Percentiles rank a stretch among this genome's conserved stretches.
Conservation (phyloP, 2,888 invertebrate species). For the Sminthurides aquaticus region DNA sequence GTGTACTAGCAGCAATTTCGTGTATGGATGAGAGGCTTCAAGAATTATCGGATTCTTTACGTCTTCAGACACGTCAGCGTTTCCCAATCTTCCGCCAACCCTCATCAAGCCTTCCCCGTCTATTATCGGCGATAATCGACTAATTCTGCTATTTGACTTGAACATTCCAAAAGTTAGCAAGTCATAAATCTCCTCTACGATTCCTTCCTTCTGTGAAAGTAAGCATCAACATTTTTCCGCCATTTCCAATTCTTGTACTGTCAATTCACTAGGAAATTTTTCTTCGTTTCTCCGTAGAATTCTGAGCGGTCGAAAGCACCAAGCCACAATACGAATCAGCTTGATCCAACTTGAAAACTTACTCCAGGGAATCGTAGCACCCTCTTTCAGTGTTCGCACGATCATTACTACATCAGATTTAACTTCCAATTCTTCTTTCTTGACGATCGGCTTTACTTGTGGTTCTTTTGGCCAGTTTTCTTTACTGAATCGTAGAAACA, state of each 20-base stretch:
- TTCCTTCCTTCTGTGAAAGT: too few species aligned
- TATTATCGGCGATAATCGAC: too few species aligned
- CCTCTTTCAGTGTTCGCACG: not conserved
- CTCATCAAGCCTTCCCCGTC: too few species aligned
- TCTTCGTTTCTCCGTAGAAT: not conserved
- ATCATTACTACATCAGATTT: not conserved
- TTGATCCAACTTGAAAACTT: not conserved
- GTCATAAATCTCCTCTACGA: too few species aligned
- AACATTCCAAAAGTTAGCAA: too few species aligned
- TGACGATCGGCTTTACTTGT: not conserved
- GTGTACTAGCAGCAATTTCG: not conserved
- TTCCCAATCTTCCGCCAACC: not conserved
- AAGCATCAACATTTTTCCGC: not conserved
- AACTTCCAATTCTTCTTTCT: not conserved
- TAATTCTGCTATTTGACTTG: not conserved
- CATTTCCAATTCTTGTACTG: not conserved
- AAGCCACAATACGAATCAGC: not conserved
- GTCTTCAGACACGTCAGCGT: not conserved
- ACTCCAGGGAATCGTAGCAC: too few species aligned
- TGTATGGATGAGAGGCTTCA: not conserved
- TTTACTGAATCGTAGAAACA: constrained; percentile 22
- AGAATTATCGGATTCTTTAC: constrained; percentile 4
- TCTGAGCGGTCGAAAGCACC: not conserved
- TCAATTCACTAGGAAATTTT: not conserved
- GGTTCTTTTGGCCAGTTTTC: constrained; percentile 24